Evolutionary conservation across 2,888 invertebrate species (phyloP).

Genomic region (Drosophila leonis): DNA sequence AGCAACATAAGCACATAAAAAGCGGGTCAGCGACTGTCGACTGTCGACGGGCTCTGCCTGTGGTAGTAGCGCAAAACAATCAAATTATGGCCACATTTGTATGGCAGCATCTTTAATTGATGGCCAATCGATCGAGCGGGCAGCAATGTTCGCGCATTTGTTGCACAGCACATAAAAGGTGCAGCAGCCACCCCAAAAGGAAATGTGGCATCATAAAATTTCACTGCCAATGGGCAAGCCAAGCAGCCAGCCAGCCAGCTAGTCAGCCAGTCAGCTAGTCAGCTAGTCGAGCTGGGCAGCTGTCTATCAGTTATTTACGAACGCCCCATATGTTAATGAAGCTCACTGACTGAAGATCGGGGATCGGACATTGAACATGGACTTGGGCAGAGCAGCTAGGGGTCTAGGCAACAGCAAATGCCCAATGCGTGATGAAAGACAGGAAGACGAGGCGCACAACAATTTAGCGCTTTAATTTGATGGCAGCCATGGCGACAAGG

Average conservation of each 20-base stretch:
- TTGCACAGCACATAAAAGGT: constrained; percentile 59
- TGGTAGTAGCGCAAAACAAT: constrained; percentile 56
- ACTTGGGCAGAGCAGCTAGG: constrained; percentile 15
- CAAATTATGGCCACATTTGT: constrained; percentile 73
- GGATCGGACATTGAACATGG: constrained; percentile 39
- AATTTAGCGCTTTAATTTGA: constrained; percentile 78
- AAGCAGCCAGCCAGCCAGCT: neutral
- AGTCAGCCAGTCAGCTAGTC: neutral
- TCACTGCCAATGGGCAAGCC: constrained; percentile 57
- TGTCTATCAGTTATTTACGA: constrained; percentile 64
- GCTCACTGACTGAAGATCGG: constrained; percentile 34
- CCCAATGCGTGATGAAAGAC: constrained; percentile 71
- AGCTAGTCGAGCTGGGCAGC: constrained; percentile 35
- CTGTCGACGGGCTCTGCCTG: constrained; percentile 24
- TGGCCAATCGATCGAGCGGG: constrained; percentile 31
- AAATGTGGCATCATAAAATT: constrained; percentile 70
- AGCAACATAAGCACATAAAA: constrained; percentile 45
- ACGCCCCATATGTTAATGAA: constrained; percentile 72
- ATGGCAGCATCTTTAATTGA: constrained; percentile 66
- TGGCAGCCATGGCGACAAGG: constrained; percentile 61
- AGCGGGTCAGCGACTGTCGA: constrained; percentile 71
- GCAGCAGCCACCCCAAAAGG: constrained; percentile 42
- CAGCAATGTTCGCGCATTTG: constrained; percentile 60
- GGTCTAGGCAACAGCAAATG: constrained; percentile 24
- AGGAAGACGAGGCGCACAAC: constrained; percentile 59